A percentile compares a stretch with the other conserved stretches of the same genome.
Evolutionary conservation across 2,113 vertebrate species (phyloP).

Genomic region (Mastomys coucha): DNA sequence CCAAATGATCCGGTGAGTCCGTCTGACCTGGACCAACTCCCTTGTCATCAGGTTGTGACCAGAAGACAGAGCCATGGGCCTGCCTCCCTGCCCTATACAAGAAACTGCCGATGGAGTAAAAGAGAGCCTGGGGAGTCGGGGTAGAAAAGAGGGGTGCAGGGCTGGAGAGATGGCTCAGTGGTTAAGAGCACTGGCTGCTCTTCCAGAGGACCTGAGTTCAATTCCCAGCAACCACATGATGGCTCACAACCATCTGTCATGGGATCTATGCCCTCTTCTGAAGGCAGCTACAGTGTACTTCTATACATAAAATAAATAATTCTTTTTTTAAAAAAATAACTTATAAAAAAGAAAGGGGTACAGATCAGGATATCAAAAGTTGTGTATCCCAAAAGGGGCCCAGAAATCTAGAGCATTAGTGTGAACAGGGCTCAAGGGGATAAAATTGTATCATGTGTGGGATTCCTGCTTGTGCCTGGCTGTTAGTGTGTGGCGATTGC

Average conservation of each 20-base stretch:
- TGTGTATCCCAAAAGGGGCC: fast-evolving
- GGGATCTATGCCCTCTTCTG: no score
- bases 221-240: no score
- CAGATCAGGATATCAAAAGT: background rate
- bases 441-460: background rate
- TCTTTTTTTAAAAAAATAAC: no score
- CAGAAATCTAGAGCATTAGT: background rate
- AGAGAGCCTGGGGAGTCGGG: background rate
- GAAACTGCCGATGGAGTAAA: background rate
- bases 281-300: no score
- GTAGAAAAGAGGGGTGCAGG: no score
- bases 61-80: background rate
- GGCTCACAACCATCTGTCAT: no score
- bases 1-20: background rate
- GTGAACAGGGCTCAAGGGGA: background rate
- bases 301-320: no score
- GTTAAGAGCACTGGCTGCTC: no score
- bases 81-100: background rate
- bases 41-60: slow-evolving; percentile 21
- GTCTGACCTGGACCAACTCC: background rate
- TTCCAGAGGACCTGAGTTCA: no score
- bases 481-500: background rate
- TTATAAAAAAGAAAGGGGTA: no score
- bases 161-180: no score
- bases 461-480: background rate